A percentile compares a stretch with the other conserved stretches of the same genome.
Conservation (phyloP, 2,113 vertebrate genomes). For the Colaptes auratus region DNA sequence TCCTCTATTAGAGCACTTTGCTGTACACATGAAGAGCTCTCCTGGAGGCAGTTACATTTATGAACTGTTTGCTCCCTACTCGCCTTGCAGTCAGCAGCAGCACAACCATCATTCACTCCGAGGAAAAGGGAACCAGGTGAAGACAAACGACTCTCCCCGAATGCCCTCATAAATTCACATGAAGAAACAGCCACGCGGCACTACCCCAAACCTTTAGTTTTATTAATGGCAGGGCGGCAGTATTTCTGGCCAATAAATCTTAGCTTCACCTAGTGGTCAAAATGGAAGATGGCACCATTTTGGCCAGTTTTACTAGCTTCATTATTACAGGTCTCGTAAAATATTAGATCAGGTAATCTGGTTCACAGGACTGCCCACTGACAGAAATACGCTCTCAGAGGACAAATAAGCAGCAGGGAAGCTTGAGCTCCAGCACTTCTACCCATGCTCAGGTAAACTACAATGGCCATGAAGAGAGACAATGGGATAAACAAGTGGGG, state of each 20-base stretch:
- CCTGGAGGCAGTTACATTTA: slow-evolving; percentile 43
- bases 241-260: not conserved
- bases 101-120: not conserved
- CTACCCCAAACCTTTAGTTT: not conserved
- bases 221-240: slow-evolving; percentile 9
- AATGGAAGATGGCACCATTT: not conserved
- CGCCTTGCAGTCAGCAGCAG: not conserved
- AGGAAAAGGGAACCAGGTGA: slow-evolving; percentile 23
- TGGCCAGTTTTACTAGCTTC: not conserved
- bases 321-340: not conserved
- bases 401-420: not conserved
- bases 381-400: not conserved
- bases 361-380: not conserved
- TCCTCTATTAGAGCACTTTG: not conserved
- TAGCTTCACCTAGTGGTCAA: not conserved
- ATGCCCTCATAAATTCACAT: slow-evolving; percentile 18
- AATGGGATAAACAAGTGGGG: not conserved
- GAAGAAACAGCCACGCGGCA: not conserved
- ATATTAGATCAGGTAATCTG: not conserved
- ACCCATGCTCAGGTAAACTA: not conserved
- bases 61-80: slow-evolving; percentile 40
- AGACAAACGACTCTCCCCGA: slow-evolving; percentile 30
- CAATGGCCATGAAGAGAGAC: not conserved
- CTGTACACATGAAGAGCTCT: slow-evolving; percentile 22
- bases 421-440: not conserved